Evolutionary conservation across 2,888 invertebrate species (phyloP), one percentile per base, ranked within the genome.

Genomic region (Calameuta pallipes): DNA sequence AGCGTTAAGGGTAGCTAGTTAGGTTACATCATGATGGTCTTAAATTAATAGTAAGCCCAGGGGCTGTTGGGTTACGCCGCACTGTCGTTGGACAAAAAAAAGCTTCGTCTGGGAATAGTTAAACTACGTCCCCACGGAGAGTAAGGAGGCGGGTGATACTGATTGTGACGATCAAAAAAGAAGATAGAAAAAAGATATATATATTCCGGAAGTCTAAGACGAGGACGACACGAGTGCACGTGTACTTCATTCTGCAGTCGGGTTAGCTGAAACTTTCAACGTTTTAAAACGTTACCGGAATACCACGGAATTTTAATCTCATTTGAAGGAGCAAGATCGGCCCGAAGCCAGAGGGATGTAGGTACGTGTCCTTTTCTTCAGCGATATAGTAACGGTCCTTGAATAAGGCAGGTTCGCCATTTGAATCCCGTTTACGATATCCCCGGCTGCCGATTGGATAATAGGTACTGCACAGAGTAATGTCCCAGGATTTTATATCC

Each of bases 1-100:
- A 89, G 84, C 85, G 87, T 86, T 85, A 83, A 85, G 83, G 84
- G 82, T 82, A 85, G 80, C 69, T 76, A 70, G 73, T 78, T 80
- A 80, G 83, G 78, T 82, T 74, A 80, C 79, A 82, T 75, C 68
- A 75, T 77, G 75, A 75, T 74, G 78, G 37, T 79, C 81, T 83
- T 81, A 83, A 84, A 84, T 85, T 84, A 80, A 81, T 82, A 76
- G 78, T 69, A 3, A 23, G 77, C 31, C 71, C 71, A 34, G 13
- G 71, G 31, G 71, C 31, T 71, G 71, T 71, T 31, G 71, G 15
- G 31, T 71, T 23, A 71, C 31, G 12, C 12, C 30, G 71, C 11
- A 34, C 34, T 33, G 33, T 12, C 71, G 71, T 34, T 71, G 31
- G 15, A 34, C n/a, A 71, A 71, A 36, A 35, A 36, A 56, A 56